Evolutionary conservation across 1,140 invertebrate species (phyloP).

Genomic region (Goniozus legneri): DNA sequence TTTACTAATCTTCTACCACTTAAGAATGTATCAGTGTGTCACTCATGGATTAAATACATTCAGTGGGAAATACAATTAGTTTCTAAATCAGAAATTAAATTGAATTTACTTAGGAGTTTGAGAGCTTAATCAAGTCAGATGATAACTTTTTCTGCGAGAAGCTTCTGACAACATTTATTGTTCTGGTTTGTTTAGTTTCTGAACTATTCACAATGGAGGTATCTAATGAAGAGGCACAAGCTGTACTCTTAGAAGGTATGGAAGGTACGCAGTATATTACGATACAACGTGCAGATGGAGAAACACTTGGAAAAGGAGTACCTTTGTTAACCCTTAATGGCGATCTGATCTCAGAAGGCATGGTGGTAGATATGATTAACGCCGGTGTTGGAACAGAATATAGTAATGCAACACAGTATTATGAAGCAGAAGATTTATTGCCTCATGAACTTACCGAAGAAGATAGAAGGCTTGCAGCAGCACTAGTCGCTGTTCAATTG

Average conservation of each 20-base stretch:
- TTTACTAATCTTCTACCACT: no score
- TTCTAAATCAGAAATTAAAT: not conserved
- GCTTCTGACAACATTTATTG: no score
- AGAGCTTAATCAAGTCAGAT: no score
- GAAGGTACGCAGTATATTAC: conserved; percentile 53
- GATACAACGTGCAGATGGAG: conserved; percentile 49
- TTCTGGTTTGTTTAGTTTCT: not conserved
- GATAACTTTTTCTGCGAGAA: no score
- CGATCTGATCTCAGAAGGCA: conserved; percentile 50
- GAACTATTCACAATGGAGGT: conserved; percentile 38
- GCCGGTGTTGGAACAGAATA: conserved; percentile 46
- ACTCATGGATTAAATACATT: not conserved
- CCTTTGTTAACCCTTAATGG: conserved; percentile 45
- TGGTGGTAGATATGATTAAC: conserved; percentile 53
- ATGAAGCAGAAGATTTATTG: conserved; percentile 50
- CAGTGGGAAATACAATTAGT: not conserved
- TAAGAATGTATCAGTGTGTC: not conserved
- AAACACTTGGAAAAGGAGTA: conserved; percentile 44
- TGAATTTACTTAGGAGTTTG: not conserved
- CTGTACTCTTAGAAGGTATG: conserved; percentile 48
- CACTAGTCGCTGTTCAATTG: conserved; percentile 55
- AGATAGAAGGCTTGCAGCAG: conserved; percentile 54
- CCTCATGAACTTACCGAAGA: conserved; percentile 51
- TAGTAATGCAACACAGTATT: conserved; percentile 45
- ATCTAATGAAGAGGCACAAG: conserved; percentile 42